phyloP scores from a whole-genome alignment of 2,797 vertebrate species.

The Neomorphus geoffroyi region DNA sequence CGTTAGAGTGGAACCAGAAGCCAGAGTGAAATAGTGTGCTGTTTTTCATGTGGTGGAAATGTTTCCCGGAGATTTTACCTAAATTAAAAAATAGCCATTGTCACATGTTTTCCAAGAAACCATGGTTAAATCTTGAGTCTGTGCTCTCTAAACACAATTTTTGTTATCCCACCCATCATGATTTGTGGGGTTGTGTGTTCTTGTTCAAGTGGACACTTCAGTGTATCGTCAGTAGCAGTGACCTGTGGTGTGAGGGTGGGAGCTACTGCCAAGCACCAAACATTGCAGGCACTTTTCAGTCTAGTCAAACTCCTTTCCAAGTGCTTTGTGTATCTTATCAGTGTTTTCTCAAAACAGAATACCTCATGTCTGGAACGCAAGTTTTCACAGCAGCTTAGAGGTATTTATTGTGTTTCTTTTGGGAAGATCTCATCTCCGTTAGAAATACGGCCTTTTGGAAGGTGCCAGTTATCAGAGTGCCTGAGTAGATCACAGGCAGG shows the following conservation, averaged over 20 bases:
- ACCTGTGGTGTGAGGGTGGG: neutral
- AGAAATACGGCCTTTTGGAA: neutral
- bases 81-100: neutral
- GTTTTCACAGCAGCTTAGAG: neutral
- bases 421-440: neutral
- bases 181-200: neutral
- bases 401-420: neutral
- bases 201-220: neutral
- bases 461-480: neutral
- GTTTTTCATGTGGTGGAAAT: neutral
- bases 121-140: neutral
- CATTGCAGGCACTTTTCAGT: neutral
- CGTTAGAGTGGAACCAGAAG: neutral
- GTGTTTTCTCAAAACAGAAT: neutral
- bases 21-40: neutral
- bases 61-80: neutral
- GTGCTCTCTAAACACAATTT: neutral
- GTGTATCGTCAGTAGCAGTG: neutral
- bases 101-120: conserved; percentile 19
- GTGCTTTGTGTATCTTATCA: neutral
- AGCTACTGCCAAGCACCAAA: neutral
- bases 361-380: neutral
- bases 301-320: neutral
- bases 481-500: neutral
- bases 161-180: neutral